Percentiles rank a stretch among this genome's conserved stretches.
phyloP scores from a whole-genome alignment of 2,113 vertebrate genomes.

The Ginglymostoma cirratum region DNA sequence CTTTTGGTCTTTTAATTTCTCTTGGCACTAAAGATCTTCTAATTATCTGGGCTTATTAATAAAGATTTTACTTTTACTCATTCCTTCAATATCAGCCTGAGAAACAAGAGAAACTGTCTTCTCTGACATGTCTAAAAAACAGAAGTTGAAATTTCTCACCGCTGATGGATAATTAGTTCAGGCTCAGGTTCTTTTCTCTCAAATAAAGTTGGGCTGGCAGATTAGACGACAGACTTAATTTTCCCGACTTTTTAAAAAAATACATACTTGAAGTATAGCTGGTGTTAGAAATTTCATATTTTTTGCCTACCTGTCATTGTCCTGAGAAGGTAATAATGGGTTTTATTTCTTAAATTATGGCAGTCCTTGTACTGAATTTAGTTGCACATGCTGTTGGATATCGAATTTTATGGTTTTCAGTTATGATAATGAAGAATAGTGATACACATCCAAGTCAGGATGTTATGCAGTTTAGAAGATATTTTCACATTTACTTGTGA shows the following conservation, averaged over 20 bases:
- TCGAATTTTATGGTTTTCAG: not conserved
- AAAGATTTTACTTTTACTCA: no score
- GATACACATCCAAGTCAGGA: not conserved
- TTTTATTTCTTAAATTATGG: not conserved
- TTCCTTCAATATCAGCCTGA: not conserved
- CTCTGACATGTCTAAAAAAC: not conserved
- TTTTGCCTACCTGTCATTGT: not conserved
- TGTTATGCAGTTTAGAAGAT: not conserved
- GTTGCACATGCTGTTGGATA: not conserved
- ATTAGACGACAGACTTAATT: not conserved
- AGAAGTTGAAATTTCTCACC: not conserved
- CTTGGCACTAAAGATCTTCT: not conserved
- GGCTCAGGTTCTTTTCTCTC: not conserved
- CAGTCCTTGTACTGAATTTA: not conserved
- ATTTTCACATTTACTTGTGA: not conserved
- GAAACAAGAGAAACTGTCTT: not conserved
- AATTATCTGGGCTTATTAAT: not conserved
- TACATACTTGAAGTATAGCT: not conserved
- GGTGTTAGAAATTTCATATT: not conserved
- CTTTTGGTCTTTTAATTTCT: not conserved
- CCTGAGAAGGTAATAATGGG: not conserved
- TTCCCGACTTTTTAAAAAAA: not conserved
- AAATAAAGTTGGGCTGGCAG: not conserved
- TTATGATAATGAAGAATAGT: not conserved
- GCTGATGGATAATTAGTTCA: not conserved